Conservation (phyloP, 2,113 vertebrate species). For the Ancistrus triradiatus region DNA sequence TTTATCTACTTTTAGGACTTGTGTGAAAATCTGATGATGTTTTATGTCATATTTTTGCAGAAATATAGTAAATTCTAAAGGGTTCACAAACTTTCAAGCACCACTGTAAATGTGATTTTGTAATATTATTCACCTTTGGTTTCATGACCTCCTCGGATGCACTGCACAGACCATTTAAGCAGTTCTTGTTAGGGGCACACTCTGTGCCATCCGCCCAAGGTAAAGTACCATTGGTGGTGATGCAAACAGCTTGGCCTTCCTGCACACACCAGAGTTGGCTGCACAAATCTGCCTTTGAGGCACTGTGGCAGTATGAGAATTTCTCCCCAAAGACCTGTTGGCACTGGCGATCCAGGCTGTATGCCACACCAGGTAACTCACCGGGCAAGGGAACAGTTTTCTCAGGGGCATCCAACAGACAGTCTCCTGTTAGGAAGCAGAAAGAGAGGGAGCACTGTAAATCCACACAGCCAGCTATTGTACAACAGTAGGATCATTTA, state of each 20-base stretch:
- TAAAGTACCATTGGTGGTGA: slow-evolving; percentile 86
- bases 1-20: too few relatives aligned
- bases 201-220: slow-evolving; percentile 87
- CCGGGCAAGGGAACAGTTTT: slow-evolving; percentile 69
- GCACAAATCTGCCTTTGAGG: slow-evolving; percentile 75
- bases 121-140: slow-evolving; percentile 26
- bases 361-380: slow-evolving; percentile 76
- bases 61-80: too few relatives aligned
- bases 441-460: slow-evolving; percentile 20
- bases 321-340: slow-evolving; percentile 89
- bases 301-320: slow-evolving; percentile 85
- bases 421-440: slow-evolving; percentile 76
- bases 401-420: slow-evolving; percentile 82
- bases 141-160: slow-evolving; percentile 65
- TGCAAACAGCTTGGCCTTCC: slow-evolving; percentile 73
- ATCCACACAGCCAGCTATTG: slow-evolving; percentile 28
- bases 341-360: slow-evolving; percentile 87
- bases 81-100: too few relatives aligned
- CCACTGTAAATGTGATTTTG: not conserved
- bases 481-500: slow-evolving; percentile 33
- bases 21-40: too few relatives aligned
- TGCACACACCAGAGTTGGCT: slow-evolving; percentile 87
- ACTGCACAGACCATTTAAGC: slow-evolving; percentile 75
- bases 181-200: slow-evolving; percentile 67
- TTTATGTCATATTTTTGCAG: too few relatives aligned